Evolutionary conservation across 2,113 vertebrate genomes (phyloP), one percentile per base, ranked within the genome.

Genomic region (Barnardius zonarius): DNA sequence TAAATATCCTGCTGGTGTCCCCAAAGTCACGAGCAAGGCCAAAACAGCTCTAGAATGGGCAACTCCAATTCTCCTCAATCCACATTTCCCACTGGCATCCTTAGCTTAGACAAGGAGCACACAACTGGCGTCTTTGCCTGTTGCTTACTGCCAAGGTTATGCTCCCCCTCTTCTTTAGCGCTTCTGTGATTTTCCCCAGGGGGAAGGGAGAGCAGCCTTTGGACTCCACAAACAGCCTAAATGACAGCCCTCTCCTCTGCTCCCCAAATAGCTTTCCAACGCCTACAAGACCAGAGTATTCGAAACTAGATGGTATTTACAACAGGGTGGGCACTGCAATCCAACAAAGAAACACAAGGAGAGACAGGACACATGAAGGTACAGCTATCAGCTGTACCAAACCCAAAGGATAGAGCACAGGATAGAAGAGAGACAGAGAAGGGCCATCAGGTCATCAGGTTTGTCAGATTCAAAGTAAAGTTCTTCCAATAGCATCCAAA

Each of bases 101-200:
- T 82, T 76, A 83, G n/a, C 31, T 78, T 78, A 93, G 73, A 89
- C 73, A 57, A 48, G 54, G 85, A 90, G 43, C 91, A 72, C 49
- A 57, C 68, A 87, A 49, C 82, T 95, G 94, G 91, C 84, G 86
- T 77, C 93, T 93, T 77, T 3, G 54, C 48, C 82, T 84, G 84
- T 63, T 39, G 13, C 76, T 93, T 88, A 85, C 92, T 44, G 46
- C 84, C 83, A 94, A 69, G 73, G 84, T 72, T 75, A 84, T 27
- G 81, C 77, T 92, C 83, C 90, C 83, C 51, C 13, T 94, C 75
- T 90, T 94, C 89, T 92, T 88, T 57, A 39, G 82, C 4, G 11
- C 73, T 91, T 96, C 61, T 91, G 63, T 30, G 88, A 83, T 48
- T 90, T 95, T 94, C 81, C 70, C 85, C 62, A 51, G 67, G 82